Evolutionary conservation across 2,797 vertebrate genomes (phyloP), one percentile per base, ranked within the genome.

Genomic region (Percopsis omiscomaycus): DNA sequence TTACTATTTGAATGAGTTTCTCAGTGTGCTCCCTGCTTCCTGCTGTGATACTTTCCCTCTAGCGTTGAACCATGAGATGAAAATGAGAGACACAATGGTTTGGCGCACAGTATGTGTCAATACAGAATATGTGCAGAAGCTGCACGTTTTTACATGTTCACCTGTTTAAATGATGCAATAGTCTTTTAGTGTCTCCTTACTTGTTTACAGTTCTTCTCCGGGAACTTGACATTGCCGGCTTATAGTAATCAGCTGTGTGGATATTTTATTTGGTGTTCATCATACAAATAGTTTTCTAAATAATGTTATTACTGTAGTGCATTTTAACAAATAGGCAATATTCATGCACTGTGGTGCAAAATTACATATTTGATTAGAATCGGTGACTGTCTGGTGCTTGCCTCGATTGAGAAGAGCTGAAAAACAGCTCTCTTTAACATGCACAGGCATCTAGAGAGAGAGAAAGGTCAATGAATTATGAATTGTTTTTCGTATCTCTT

Each of bases 391-490:
- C 37, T 42, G 37, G 9, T 42, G 37, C 37, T 6, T 42, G 37
- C 37, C 2, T 6, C 9, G 37, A 42, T 2, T 5, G 37, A 42
- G 37, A 42, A 42, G 37, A 42, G 37, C 37, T 14, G 67, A 55
- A 53, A 63, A 30, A 55, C 5, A 27, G 6, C 13, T 59, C 61
- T 66, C 55, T 64, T 75, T 56, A 48, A 78, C 53, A 67, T 49
- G 30, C 32, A 47, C 44, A 48, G 52, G 67, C 76, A 54, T 77
- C 79, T 52, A 65, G 55, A 84, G 75, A 74, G 69, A 50, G 69
- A 50, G 44, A 73, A 59, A 69, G 12, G 14, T 12, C 53, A 68
- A 83, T 84, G 56, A 86, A 88, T 81, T 84, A 87, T 86, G 61
- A 62, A 69, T 37, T 64, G 66, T 81, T 82, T 74, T 79, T 66